Conservation (phyloP, 2,797 vertebrate species). For the Nasua narica region DNA sequence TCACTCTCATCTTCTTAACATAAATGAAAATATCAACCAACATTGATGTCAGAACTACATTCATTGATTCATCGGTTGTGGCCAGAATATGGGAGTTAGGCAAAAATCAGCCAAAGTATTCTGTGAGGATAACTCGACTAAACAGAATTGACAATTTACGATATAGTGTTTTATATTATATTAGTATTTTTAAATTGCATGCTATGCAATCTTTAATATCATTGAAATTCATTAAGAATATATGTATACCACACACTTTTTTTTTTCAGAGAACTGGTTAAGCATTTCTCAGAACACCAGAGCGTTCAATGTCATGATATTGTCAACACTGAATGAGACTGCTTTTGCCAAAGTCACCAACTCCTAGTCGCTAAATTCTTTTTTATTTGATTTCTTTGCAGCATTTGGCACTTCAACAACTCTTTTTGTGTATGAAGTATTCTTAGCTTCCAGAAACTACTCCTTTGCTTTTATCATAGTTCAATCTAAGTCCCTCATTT, state of each 20-base stretch:
- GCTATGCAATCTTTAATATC: neutral
- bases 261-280: neutral
- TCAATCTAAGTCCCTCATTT: neutral
- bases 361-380: neutral
- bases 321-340: conserved; percentile 5
- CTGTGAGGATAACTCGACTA: neutral
- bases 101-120: neutral
- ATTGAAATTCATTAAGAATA: neutral
- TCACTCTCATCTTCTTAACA: conserved; percentile 18
- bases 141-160: neutral
- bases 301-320: neutral
- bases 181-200: neutral
- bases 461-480: neutral
- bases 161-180: neutral
- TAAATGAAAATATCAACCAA: conserved; percentile 7
- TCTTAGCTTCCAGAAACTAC: neutral
- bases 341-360: neutral
- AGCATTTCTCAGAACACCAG: neutral
- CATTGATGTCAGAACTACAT: neutral
- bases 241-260: neutral
- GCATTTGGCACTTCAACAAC: neutral
- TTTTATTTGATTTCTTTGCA: neutral
- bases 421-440: neutral
- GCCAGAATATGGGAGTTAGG: neutral
- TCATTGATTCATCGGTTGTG: neutral